phyloP scores from a whole-genome alignment of 2,888 invertebrate genomes.

The Dynastes hyllus region DNA sequence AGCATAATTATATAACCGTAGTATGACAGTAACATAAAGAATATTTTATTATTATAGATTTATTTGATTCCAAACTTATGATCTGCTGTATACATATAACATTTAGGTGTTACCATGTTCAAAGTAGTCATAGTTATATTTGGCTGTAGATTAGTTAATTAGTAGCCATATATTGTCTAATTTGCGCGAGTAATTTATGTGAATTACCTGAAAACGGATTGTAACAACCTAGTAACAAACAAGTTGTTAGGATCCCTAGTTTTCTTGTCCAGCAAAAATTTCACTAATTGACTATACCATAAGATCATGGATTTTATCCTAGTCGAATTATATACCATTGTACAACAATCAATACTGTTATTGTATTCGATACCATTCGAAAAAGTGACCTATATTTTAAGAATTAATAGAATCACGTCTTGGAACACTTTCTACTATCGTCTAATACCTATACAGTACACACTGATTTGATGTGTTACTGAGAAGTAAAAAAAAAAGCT shows the following conservation, averaged over 20 bases:
- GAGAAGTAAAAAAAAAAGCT: too few species aligned
- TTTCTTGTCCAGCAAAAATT: neutral
- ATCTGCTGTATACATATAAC: too few species aligned
- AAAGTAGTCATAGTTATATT: slow-evolving; percentile 15
- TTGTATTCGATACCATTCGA: neutral
- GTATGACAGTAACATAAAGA: too few species aligned
- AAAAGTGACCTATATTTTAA: slow-evolving; percentile 30
- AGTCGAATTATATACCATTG: neutral
- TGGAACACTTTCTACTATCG: slow-evolving; percentile 21
- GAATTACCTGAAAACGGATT: slow-evolving; percentile 23
- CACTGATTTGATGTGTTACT: too few species aligned
- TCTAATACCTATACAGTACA: neutral
- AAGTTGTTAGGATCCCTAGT: neutral
- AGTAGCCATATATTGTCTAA: neutral
- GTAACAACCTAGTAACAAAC: slow-evolving; percentile 20
- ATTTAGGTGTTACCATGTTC: too few species aligned
- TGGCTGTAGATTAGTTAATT: slow-evolving; percentile 20
- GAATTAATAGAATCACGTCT: slow-evolving; percentile 9
- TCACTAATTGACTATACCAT: neutral
- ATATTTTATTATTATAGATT: too few species aligned
- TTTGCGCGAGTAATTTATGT: slow-evolving; percentile 10
- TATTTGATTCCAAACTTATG: too few species aligned
- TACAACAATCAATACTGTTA: neutral
- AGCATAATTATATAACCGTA: too few species aligned
- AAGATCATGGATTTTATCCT: neutral